phyloP scores from a whole-genome alignment of 2,888 invertebrate species.

The Dicranocentrus wangi region DNA sequence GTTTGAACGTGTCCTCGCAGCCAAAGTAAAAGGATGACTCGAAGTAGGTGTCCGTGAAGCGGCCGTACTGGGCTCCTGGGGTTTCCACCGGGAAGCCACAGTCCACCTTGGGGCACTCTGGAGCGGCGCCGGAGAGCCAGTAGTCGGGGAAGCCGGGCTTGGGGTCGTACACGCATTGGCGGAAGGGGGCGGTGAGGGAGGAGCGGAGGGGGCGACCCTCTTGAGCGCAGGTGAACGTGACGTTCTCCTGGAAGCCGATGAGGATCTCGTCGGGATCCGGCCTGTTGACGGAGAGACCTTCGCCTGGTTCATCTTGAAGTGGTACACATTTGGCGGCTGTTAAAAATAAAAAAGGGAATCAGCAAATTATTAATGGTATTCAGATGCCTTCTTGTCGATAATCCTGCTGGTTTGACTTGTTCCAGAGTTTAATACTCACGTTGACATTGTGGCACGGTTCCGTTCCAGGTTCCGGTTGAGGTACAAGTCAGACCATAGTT shows the following conservation, averaged over 20 bases:
- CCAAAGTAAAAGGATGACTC: slow-evolving; percentile 96
- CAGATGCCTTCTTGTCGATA: background rate
- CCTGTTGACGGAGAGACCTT: slow-evolving; percentile 86
- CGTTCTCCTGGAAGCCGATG: slow-evolving; percentile 92
- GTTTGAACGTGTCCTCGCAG: slow-evolving; percentile 95
- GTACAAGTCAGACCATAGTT: slow-evolving; percentile 89
- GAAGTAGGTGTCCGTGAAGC: slow-evolving; percentile 89
- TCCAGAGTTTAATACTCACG: too few relatives aligned
- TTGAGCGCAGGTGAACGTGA: slow-evolving; percentile 87
- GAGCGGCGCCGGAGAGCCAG: slow-evolving; percentile 90
- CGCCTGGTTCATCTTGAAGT: slow-evolving; percentile 89
- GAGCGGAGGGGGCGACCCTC: slow-evolving; percentile 86
- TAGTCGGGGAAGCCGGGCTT: slow-evolving; percentile 91
- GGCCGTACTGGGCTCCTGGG: slow-evolving; percentile 94
- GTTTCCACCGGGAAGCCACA: slow-evolving; percentile 94
- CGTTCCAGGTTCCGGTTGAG: slow-evolving; percentile 94
- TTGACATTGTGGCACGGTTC: slow-evolving; percentile 92
- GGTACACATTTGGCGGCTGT: slow-evolving; percentile 92
- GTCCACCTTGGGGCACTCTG: slow-evolving; percentile 90
- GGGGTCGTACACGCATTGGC: slow-evolving; percentile 97
- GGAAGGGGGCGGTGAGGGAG: slow-evolving; percentile 87
- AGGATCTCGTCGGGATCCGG: slow-evolving; percentile 88
- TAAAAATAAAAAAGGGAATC: slow-evolving; percentile 72
- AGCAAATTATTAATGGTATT: background rate
- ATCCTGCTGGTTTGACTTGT: background rate